These are phyloP conservation scores for Pitta sordida DNA, from an alignment of 2,113 vertebrate genomes.

Conservation along the genomic window DNA sequence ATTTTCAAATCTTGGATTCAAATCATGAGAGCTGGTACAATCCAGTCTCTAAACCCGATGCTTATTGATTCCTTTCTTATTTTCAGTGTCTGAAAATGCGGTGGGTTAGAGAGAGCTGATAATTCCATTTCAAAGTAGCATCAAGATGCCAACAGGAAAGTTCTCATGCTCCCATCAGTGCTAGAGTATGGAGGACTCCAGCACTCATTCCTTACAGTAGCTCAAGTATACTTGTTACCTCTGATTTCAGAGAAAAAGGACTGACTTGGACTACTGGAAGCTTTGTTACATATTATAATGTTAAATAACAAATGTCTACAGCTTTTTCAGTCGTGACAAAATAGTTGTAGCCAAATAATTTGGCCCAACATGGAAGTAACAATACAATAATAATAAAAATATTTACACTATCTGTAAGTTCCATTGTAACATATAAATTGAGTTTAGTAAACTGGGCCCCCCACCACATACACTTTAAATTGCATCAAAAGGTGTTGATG, in stretches of 20 bases:
- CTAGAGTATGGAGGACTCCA: background rate
- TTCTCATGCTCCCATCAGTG: background rate
- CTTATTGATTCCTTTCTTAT: background rate
- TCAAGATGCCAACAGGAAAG: background rate
- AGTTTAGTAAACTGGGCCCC: background rate
- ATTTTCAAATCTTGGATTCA: background rate
- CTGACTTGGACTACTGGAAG: background rate
- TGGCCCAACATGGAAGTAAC: background rate
- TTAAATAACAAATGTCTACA: background rate
- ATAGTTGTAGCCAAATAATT: background rate
- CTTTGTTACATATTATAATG: background rate
- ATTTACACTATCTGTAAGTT: background rate
- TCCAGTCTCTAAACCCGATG: background rate
- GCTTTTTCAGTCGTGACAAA: background rate
- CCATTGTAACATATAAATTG: background rate
- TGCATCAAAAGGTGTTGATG: background rate
- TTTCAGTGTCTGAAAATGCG: background rate
- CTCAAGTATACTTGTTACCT: background rate
- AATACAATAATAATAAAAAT: background rate
- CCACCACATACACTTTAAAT: accelerated
- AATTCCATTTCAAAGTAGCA: background rate
- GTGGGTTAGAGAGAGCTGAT: background rate
- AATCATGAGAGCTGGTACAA: background rate
- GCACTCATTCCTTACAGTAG: accelerated
- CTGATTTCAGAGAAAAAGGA: background rate